Evolutionary conservation across 2,113 vertebrate species (phyloP).

Genomic region (Rhadina sibilatrix): DNA sequence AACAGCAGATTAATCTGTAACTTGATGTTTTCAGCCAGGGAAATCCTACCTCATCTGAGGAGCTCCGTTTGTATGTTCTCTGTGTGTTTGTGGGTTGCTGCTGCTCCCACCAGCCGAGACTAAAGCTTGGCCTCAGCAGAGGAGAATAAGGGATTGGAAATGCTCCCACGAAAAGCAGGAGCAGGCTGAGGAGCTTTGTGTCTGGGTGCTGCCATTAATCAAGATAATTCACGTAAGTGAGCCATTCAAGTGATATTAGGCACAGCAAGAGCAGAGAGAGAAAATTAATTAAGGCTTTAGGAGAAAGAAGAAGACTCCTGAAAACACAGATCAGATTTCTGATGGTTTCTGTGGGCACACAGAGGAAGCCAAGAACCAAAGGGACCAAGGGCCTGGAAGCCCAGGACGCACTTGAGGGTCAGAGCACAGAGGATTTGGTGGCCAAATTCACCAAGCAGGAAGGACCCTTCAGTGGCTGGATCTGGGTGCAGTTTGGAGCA

Average conservation of each 20-base stretch:
- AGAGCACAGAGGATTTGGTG: not conserved
- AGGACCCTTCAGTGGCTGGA: not conserved
- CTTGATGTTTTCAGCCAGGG: not conserved
- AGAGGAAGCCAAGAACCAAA: not conserved
- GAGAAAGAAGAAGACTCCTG: not conserved
- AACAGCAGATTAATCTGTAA: fast-evolving
- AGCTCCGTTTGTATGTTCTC: fast-evolving
- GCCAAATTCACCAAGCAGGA: fast-evolving
- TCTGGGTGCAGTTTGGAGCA: not conserved
- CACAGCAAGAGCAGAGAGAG: not conserved
- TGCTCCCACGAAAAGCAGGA: not conserved
- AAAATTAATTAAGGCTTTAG: not conserved
- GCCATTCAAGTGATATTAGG: not conserved
- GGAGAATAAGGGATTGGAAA: not conserved
- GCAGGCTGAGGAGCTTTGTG: not conserved
- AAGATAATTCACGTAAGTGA: not conserved
- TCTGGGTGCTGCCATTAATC: not conserved
- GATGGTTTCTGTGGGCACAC: not conserved
- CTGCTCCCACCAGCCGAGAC: not conserved
- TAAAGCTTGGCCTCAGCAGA: not conserved
- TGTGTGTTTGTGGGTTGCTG: not conserved
- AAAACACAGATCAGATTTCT: not conserved
- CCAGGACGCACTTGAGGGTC: not conserved
- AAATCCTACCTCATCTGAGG: not conserved
- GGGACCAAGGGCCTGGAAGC: fast-evolving